phyloP scores from a whole-genome alignment of 2,888 invertebrate species.

The Ptychoptera albimana region DNA sequence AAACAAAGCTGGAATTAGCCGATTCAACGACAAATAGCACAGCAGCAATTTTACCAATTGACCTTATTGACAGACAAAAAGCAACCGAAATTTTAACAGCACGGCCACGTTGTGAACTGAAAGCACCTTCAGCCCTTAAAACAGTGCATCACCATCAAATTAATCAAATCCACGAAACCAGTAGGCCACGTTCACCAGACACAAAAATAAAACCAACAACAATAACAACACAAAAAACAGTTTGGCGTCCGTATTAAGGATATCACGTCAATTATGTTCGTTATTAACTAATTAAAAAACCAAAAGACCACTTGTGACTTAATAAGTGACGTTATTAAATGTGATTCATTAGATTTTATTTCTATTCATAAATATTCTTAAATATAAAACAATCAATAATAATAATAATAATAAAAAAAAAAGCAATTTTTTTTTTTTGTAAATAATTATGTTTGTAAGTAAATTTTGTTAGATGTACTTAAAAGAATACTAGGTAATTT shows the following conservation, averaged over 20 bases:
- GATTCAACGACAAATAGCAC: slow-evolving; percentile 7
- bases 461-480: no score
- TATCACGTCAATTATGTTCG: no score
- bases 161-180: background rate
- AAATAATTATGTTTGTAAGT: no score
- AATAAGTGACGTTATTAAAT: no score
- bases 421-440: background rate
- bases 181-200: slow-evolving; percentile 23
- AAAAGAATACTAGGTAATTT: no score
- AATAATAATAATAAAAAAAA: background rate
- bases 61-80: background rate
- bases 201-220: slow-evolving; percentile 41
- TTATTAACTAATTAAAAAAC: no score
- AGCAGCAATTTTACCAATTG: background rate
- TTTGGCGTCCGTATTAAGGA: slow-evolving; percentile 54
- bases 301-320: no score
- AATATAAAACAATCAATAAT: background rate
- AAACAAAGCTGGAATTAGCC: slow-evolving; percentile 7
- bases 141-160: slow-evolving; percentile 16
- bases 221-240: slow-evolving; percentile 45
- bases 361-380: no score
- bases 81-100: slow-evolving; percentile 39
- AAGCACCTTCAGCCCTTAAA: slow-evolving; percentile 41
- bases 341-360: no score
- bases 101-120: slow-evolving; percentile 35